Conservation (phyloP, 2,888 invertebrate genomes). For the Endomychus coccineus region DNA sequence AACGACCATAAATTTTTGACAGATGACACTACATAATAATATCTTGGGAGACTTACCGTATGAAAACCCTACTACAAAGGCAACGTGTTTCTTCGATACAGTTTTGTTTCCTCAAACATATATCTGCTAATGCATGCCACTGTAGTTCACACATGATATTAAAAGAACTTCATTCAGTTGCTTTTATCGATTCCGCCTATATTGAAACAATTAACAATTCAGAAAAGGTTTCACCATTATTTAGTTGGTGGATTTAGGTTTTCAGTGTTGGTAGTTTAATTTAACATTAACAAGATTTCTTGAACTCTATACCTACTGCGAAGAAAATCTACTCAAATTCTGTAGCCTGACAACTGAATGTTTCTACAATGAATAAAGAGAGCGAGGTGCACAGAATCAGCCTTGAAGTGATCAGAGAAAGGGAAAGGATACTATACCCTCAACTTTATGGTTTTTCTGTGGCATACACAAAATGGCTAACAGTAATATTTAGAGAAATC, state of each 20-base stretch:
- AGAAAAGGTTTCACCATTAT: constrained; percentile 2
- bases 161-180: constrained; percentile 3
- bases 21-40: constrained; percentile 26
- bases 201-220: not conserved
- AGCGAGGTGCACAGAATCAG: too few species aligned
- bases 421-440: too few species aligned
- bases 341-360: too few species aligned
- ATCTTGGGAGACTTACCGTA: constrained; percentile 49
- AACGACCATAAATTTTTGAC: constrained; percentile 24
- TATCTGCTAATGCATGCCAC: constrained; percentile 64
- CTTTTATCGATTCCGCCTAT: not conserved
- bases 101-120: constrained; percentile 48
- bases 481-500: too few species aligned
- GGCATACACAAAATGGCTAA: too few species aligned
- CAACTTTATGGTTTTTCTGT: too few species aligned
- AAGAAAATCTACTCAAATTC: too few species aligned
- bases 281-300: not conserved
- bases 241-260: not conserved
- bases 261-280: not conserved
- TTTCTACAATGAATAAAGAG: too few species aligned
- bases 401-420: too few species aligned
- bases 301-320: not conserved
- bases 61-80: constrained; percentile 62
- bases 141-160: constrained; percentile 46
- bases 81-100: constrained; percentile 50